Conservation (phyloP, 2,797 vertebrate genomes). For the Gila robusta region DNA sequence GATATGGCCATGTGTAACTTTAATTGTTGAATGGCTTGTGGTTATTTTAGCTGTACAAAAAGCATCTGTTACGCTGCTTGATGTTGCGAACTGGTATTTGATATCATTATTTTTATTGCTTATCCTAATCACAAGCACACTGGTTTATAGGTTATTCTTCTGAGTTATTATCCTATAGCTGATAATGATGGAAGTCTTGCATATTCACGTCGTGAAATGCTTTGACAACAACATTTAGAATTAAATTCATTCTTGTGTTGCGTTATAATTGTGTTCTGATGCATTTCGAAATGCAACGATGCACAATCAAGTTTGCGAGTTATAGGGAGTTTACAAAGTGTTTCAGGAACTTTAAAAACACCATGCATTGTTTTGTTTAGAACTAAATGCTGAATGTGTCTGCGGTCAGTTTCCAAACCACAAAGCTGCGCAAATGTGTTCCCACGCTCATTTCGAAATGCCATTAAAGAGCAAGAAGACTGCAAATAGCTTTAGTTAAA, state of each 20-base stretch:
- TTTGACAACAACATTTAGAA: background rate
- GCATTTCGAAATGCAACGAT: background rate
- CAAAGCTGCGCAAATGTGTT: constrained; percentile 69
- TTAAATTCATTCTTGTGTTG: background rate
- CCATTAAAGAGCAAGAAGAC: constrained; percentile 69
- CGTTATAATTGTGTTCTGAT: background rate
- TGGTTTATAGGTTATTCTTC: background rate
- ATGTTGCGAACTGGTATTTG: background rate
- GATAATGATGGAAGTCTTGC: background rate
- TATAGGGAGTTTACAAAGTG: background rate
- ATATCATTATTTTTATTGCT: background rate
- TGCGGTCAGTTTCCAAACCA: constrained; percentile 55
- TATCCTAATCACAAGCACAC: background rate
- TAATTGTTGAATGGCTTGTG: background rate
- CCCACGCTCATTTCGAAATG: constrained; percentile 63
- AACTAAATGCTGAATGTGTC: constrained; percentile 33
- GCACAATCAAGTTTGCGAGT: background rate
- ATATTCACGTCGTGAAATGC: background rate
- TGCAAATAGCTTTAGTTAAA: constrained; percentile 72
- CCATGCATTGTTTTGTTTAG: constrained; percentile 13
- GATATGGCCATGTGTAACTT: background rate
- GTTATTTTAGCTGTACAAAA: background rate
- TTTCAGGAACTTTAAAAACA: constrained; percentile 23
- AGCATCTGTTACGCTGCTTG: background rate
- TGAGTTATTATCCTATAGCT: background rate